Base-by-base conservation (phyloP, 2,113 vertebrate species). In the Mormyrus iriodes region DNA sequence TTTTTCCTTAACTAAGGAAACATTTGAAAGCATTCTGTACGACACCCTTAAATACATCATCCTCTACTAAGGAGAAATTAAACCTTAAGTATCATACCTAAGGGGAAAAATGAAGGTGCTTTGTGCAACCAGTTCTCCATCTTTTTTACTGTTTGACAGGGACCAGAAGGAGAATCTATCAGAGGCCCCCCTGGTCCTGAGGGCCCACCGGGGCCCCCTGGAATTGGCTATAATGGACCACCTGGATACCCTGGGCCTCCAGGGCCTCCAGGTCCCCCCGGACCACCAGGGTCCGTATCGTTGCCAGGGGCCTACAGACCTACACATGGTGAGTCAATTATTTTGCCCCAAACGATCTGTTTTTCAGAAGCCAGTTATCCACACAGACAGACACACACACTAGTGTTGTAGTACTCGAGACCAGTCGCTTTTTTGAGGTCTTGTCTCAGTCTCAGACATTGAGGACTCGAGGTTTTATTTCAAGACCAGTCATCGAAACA, bases 151-250 rank as follows among this genome's bases (percentile, higher is more conserved):
- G 15, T 0, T 85, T 51, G 31, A 12, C 84, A 99, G 98, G 98
- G 98, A n/a, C 95, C 97, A 39, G 96, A 95, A 92, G 98, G 98
- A 27, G 98, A 98, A 46, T 96, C 96, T 52, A 90, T 98, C 19
- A 52, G 91, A 15, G 98, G 98, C 6, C 97, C 95, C 0, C 96
- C 96, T 0, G 98, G 98, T 21, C 97, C 97, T 35, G 96, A 96
- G 8, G 98, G 98, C 10, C 97, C 97, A 61, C 95, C 96, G 86
- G 98, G 98, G 55, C 89, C 94, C n/a, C 96, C 97, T 0, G 98
- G 98, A 61, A 93, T 96, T 0, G 97, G 97, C 88, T 97, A 97
- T 0, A 96, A 98, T 88, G 98, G 98, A 0, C 96, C 90, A 10
- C 97, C 95, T 65, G 98, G 98, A 4, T 94, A 95, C 15, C 97